These are phyloP conservation scores for Carollia perspicillata DNA, from an alignment of 2,113 vertebrate genomes.

Conservation along the genomic window DNA sequence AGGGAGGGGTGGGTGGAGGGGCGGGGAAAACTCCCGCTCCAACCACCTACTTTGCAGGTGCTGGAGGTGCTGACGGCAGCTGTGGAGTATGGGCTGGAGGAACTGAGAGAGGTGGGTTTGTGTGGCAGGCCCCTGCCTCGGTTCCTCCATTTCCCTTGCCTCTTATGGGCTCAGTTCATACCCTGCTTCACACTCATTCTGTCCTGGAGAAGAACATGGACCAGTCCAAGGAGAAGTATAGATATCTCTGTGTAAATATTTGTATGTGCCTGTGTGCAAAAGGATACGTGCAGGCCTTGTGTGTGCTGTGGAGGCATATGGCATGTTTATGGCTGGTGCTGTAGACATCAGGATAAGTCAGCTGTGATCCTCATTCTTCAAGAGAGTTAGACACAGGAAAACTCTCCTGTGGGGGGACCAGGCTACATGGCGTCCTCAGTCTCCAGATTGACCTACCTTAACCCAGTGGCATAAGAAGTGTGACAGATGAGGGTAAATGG, in stretches of 20 bases:
- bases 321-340: background rate
- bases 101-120: conserved; percentile 83
- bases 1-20: background rate
- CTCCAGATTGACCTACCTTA: background rate
- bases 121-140: background rate
- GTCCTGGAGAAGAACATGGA: background rate
- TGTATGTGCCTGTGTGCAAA: background rate
- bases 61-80: conserved; percentile 86
- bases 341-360: background rate
- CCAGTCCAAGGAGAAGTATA: background rate
- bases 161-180: background rate
- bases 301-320: background rate
- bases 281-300: background rate
- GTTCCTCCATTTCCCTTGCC: background rate
- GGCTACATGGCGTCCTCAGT: background rate
- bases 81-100: conserved; percentile 83
- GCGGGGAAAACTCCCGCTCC: background rate
- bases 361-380: background rate
- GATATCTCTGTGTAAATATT: background rate
- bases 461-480: background rate
- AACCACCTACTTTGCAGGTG: conserved; percentile 66
- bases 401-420: background rate
- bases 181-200: background rate
- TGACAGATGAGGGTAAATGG: background rate
- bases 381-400: background rate